Evolutionary conservation across 2,797 vertebrate species (phyloP), one percentile per base, ranked within the genome.

Genomic region (Onychomys leucogaster): DNA sequence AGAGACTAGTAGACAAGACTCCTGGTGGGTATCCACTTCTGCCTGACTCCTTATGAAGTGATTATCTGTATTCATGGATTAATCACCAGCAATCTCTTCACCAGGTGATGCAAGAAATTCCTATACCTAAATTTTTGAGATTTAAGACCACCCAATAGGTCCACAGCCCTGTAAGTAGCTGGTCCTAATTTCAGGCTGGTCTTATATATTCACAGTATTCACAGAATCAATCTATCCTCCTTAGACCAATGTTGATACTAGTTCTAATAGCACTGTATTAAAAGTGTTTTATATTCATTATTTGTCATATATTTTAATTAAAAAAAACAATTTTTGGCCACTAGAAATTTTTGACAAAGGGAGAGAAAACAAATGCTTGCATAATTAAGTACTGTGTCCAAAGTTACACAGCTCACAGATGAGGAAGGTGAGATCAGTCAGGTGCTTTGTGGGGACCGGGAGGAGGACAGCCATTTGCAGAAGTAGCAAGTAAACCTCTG

Each of bases 151-250:
- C 7, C 4, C 4, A 17, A 83, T 89, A 91, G 49, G 95, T 34
- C 4, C 32, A 59, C 6, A 76, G 14, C 32, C 78, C 13, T 82
- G 0, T 78, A 90, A 92, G 29, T 2, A 77, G 21, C 61, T 83
- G 37, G 61, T 92, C 82, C 85, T 87, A 89, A 94, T 69, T 59
- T 43, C 25, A 65, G 29, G 16, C 83, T 96, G 91, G 71, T 73
- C 69, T 65, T 65, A 2, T 89, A 59, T 17, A 34, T 90, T 85
- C 71, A 93, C 21, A 52, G 49, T 89, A 94, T 29, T 92, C 55
- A 75, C 49, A 81, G 14, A 59, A 80, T 88, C 52, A 78, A 86
- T 5, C 37, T 14, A 92, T 25, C 46, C 34, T 90, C 34, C 61
- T 95, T 87, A 85, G 85, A 9, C 77, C 67, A 92, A 81, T 34